Evolutionary conservation across 2,888 invertebrate genomes (phyloP).

Genomic region (Caenorhabditis plicata): DNA sequence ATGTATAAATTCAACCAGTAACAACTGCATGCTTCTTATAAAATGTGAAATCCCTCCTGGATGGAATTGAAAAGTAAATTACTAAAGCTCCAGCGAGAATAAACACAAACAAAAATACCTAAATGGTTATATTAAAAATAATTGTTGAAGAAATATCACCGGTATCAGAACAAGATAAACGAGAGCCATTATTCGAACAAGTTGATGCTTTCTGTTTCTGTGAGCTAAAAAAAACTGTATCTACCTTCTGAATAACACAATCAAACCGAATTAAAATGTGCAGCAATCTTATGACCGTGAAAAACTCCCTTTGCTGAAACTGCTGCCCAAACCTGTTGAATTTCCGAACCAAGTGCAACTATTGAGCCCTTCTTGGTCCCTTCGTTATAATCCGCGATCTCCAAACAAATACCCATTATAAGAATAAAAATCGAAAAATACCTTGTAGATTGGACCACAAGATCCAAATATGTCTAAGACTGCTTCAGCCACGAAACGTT

Average conservation of each 20-base stretch:
- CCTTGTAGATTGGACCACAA: conserved; percentile 41
- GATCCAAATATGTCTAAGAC: conserved; percentile 36
- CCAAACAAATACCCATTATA: too few species aligned
- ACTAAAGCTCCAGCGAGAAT: conserved; percentile 26
- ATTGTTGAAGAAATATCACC: too few species aligned
- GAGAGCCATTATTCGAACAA: conserved; percentile 26
- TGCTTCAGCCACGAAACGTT: conserved; percentile 41
- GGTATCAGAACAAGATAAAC: conserved; percentile 36
- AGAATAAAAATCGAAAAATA: conserved; percentile 1
- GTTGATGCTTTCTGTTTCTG: conserved; percentile 21
- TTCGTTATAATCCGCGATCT: conserved; percentile 43
- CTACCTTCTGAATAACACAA: background rate
- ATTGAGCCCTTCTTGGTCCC: conserved; percentile 40
- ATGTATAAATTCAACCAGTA: conserved; percentile 41
- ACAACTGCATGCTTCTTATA: conserved; percentile 53
- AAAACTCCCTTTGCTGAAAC: conserved; percentile 49
- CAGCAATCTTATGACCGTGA: conserved; percentile 44
- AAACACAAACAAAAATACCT: conserved; percentile 17
- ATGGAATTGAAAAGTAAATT: conserved; percentile 48
- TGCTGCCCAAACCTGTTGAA: conserved; percentile 54
- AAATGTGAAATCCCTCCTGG: conserved; percentile 40
- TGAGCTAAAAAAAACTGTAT: conserved; percentile 32
- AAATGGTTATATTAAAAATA: too few species aligned
- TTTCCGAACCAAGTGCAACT: conserved; percentile 37
- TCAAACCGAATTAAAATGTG: conserved; percentile 48